Evolutionary conservation across 2,113 vertebrate genomes (phyloP).

Genomic region (Grantiella picta): DNA sequence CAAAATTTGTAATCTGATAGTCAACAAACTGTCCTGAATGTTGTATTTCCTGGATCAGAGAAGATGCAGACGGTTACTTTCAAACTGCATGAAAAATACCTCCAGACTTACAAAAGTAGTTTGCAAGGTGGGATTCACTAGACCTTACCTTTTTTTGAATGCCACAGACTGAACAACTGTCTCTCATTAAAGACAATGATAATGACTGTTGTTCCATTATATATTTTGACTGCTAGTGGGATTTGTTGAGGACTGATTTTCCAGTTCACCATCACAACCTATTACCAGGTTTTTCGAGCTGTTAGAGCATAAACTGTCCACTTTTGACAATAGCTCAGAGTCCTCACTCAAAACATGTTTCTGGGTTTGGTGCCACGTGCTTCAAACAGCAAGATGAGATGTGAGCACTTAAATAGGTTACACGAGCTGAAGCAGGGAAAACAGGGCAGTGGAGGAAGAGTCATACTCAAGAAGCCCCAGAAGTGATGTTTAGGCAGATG

Average conservation of each 20-base stretch:
- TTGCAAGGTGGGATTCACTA: background rate
- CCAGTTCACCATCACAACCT: background rate
- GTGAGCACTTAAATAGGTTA: background rate
- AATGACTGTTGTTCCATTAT: background rate
- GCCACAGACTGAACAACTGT: background rate
- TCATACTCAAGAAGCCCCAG: background rate
- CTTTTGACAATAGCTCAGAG: background rate
- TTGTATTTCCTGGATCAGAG: background rate
- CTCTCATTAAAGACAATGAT: background rate
- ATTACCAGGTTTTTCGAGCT: background rate
- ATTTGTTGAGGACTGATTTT: background rate
- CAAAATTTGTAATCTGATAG: background rate
- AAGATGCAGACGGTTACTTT: background rate
- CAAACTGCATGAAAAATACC: background rate
- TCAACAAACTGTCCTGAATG: background rate
- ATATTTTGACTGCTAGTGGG: background rate
- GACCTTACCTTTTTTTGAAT: background rate
- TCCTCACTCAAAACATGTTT: background rate
- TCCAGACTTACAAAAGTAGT: background rate
- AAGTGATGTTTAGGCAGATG: background rate
- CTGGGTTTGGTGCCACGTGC: fast-evolving
- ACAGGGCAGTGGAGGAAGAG: background rate
- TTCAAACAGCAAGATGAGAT: background rate
- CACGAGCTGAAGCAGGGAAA: background rate
- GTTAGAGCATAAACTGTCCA: background rate